A percentile compares a stretch with the other conserved stretches of the same genome.
These are phyloP conservation scores for Apis dorsata DNA, from an alignment of 1,140 invertebrate genomes.

Conservation along the genomic window DNA sequence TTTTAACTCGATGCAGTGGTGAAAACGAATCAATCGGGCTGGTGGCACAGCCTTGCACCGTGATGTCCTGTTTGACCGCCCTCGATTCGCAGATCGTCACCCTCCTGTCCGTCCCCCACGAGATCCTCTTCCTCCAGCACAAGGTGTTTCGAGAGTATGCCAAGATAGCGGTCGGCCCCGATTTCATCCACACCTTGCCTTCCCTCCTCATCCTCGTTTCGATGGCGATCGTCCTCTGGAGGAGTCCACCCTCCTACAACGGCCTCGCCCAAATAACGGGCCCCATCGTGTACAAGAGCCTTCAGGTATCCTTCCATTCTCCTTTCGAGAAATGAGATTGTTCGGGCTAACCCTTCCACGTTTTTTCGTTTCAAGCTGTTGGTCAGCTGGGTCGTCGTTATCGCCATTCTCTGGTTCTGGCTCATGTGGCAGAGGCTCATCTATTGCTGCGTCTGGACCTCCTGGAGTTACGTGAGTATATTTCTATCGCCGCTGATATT, in stretches of 20 bases:
- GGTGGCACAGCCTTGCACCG: constrained; percentile 19
- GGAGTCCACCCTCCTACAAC: constrained; percentile 62
- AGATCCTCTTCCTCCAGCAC: constrained; percentile 72
- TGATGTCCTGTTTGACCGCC: constrained; percentile 72
- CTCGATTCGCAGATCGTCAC: constrained; percentile 67
- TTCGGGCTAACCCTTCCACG: not conserved
- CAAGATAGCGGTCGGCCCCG: constrained; percentile 72
- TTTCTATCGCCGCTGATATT: no score
- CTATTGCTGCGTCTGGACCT: constrained; percentile 72
- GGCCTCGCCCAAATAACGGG: constrained; percentile 33
- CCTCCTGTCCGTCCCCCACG: constrained; percentile 67
- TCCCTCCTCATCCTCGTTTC: constrained; percentile 69
- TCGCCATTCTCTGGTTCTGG: constrained; percentile 73
- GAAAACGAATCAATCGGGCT: constrained; percentile 32
- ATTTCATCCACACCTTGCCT: constrained; percentile 75
- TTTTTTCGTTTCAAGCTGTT: constrained; percentile 58
- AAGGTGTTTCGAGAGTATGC: constrained; percentile 73
- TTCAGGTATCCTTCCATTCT: constrained; percentile 62
- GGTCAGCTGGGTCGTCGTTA: constrained; percentile 67
- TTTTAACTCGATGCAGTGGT: not conserved
- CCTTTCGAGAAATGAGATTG: no score
- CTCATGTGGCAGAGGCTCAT: constrained; percentile 72
- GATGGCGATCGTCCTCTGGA: constrained; percentile 64
- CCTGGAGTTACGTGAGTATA: constrained; percentile 72
- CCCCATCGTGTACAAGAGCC: constrained; percentile 52